Base-by-base conservation (phyloP, 2,888 invertebrate species). In the Acleris cristana region DNA sequence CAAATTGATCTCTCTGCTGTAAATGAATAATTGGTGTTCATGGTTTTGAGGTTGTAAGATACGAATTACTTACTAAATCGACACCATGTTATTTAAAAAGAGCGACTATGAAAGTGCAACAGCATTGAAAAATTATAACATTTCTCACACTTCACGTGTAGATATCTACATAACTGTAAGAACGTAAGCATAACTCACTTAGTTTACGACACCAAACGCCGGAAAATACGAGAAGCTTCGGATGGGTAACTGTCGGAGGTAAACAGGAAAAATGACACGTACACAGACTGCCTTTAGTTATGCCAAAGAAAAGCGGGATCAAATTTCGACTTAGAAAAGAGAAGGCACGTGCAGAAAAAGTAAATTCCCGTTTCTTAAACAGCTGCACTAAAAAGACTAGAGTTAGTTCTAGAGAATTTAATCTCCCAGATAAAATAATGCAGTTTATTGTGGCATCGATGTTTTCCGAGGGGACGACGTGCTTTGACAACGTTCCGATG, bases 331-430 rank as follows among this genome's bases (percentile, higher is more conserved):
- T 72, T 72, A 67, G 45, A 61, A 71, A 73, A 79, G 72, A 59
- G 69, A 72, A 12, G 74, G 65, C 76, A 67, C 64, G 67, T 61
- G 63, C 57, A 57, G 72, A 71, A 73, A 71, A 70, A 74, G 74
- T 76, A 75, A 76, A 78, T 77, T 71, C 74, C 69, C 73, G 73
- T 75, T 79, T 74, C 73, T 77, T 76, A 79, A 78, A 75, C 74
- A 62, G 63, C 63, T 71, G 71, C 72, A 72, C 65, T 70, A 62
- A 65, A 64, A 75, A 72, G 68, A 70, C 71, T 72, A 54, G 72
- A 75, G 72, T 74, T 78, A 75, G 68, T 71, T 73, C 71, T 71
- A 69, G 62, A 63, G 63, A 70, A 74, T 78, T 80, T 78, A 74
- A 74, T 73, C 66, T 70, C 69, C 14, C 48, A 70, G 73, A 76